Conservation (phyloP, 2,888 invertebrate species). For the Dermolepida albohirtum region DNA sequence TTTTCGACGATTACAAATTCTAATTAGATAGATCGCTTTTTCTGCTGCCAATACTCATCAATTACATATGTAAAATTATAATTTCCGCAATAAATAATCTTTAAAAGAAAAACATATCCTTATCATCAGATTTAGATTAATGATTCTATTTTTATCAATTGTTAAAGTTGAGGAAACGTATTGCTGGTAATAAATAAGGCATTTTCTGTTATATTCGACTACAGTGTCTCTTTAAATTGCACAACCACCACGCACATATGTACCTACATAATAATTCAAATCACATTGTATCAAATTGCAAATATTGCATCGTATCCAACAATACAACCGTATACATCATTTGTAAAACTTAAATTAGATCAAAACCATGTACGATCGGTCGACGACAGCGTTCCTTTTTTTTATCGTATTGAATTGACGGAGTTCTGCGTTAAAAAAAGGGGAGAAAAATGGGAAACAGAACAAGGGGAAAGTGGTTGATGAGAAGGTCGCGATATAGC, state of each 20-base stretch:
- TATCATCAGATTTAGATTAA: too few species aligned
- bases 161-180: background rate
- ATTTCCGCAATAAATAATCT: background rate
- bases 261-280: conserved; percentile 27
- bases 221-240: background rate
- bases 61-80: too few species aligned
- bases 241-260: conserved; percentile 1
- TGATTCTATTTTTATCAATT: too few species aligned
- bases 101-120: background rate
- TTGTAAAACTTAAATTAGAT: conserved; percentile 7
- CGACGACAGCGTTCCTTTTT: too few species aligned
- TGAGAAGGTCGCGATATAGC: background rate
- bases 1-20: too few species aligned
- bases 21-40: too few species aligned
- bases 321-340: conserved; percentile 27
- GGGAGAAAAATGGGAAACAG: too few species aligned
- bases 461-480: conserved; percentile 3
- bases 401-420: too few species aligned
- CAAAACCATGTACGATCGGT: background rate
- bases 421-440: too few species aligned
- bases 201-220: too few species aligned
- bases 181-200: too few species aligned
- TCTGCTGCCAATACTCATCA: too few species aligned
- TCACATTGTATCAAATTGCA: conserved; percentile 24
- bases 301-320: conserved; percentile 21